phyloP scores from a whole-genome alignment of 2,888 invertebrate genomes.

The Yponomeuta cagnagella region DNA sequence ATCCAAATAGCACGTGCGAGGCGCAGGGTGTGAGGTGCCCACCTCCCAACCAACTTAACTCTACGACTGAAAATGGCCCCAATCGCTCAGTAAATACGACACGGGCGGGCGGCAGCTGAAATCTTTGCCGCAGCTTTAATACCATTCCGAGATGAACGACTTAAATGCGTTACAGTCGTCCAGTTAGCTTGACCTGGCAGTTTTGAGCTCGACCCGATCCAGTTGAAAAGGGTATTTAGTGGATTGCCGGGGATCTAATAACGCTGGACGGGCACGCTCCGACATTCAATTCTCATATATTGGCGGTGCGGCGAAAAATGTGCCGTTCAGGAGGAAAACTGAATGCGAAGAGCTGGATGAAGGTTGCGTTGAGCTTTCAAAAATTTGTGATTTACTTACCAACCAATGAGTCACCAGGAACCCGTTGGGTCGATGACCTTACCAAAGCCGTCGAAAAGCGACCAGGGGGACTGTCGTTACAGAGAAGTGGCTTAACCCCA shows the following conservation, averaged over 20 bases:
- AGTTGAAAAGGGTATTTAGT: constrained; percentile 23
- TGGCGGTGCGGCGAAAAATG: constrained; percentile 44
- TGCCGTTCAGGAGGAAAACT: neutral
- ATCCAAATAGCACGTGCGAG: constrained; percentile 28
- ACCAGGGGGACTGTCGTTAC: too few species aligned
- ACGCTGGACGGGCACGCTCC: constrained; percentile 34
- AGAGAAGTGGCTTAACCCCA: too few species aligned
- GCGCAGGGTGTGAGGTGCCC: constrained; percentile 33
- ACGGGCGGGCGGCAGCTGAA: neutral
- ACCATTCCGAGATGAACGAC: constrained; percentile 73
- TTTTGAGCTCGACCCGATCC: constrained; percentile 24
- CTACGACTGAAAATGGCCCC: constrained; percentile 25
- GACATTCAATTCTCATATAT: constrained; percentile 61
- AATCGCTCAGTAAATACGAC: neutral
- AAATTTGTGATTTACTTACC: too few species aligned
- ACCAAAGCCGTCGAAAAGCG: too few species aligned
- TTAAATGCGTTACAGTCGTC: constrained; percentile 64
- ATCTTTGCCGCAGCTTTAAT: constrained; percentile 42
- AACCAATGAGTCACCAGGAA: too few species aligned
- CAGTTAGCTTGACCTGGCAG: constrained; percentile 38
- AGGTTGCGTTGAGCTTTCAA: too few species aligned
- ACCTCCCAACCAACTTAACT: constrained; percentile 25
- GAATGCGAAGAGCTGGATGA: neutral
- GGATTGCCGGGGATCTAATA: constrained; percentile 34
- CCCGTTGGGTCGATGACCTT: too few species aligned